These are phyloP conservation scores for Tetragnatha montana DNA, from an alignment of 2,888 invertebrate genomes.

Conservation along the genomic window DNA sequence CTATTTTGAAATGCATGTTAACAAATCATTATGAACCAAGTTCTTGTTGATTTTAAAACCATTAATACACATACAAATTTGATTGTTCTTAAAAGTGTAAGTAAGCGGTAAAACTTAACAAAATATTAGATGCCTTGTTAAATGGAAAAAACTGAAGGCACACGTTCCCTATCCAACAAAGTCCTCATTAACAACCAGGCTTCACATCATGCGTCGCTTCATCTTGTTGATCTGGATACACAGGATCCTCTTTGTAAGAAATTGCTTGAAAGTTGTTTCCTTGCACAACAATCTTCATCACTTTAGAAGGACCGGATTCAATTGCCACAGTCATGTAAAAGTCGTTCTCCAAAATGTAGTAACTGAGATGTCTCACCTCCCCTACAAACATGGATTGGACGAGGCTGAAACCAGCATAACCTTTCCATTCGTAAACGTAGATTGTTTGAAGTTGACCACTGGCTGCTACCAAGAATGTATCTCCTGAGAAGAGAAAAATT, in stretches of 20 bases:
- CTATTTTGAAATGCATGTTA: too few species aligned
- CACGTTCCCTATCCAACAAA: neutral
- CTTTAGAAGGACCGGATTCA: conserved; percentile 31
- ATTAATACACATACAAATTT: neutral
- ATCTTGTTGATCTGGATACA: conserved; percentile 24
- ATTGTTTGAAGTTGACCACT: conserved; percentile 48
- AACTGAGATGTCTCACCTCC: conserved; percentile 48
- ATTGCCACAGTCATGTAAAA: conserved; percentile 50
- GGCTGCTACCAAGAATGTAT: conserved; percentile 55
- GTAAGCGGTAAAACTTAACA: conserved; percentile 63
- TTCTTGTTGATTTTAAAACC: neutral
- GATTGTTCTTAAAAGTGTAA: conserved; percentile 16
- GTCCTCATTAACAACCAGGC: neutral
- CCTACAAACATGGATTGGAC: conserved; percentile 49
- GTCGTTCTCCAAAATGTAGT: conserved; percentile 29
- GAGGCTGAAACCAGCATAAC: conserved; percentile 48
- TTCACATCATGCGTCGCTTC: conserved; percentile 5
- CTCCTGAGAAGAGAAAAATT: conserved; percentile 21
- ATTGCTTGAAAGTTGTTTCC: neutral
- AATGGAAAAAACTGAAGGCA: conserved; percentile 19
- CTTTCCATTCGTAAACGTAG: conserved; percentile 56
- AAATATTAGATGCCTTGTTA: conserved; percentile 33
- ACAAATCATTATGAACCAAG: neutral
- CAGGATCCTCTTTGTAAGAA: neutral
- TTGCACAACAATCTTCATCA: conserved; percentile 49